Percentiles rank a stretch among this genome's conserved stretches.
Evolutionary conservation across 2,888 invertebrate genomes (phyloP).

Genomic region (Plebejus melissa): DNA sequence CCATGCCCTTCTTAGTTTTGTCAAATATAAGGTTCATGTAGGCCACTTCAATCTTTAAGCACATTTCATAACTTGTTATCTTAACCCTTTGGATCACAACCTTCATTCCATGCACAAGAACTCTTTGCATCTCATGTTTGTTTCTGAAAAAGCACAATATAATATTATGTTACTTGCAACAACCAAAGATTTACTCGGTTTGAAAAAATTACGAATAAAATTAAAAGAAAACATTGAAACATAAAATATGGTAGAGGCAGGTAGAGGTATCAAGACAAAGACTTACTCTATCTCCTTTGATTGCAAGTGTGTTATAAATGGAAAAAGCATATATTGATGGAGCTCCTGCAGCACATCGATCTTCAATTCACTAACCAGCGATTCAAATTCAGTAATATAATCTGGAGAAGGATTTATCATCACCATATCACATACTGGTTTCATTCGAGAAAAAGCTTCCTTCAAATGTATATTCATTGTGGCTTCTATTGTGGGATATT

Average conservation of each 20-base stretch:
- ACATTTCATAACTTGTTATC: conserved; percentile 71
- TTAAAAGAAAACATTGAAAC: background rate
- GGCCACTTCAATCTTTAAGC: conserved; percentile 75
- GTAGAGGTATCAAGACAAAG: conserved; percentile 3
- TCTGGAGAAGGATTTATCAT: conserved; percentile 66
- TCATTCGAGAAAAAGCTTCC: conserved; percentile 62
- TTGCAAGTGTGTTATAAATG: conserved; percentile 65
- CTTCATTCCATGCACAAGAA: conserved; percentile 71
- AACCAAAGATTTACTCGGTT: background rate
- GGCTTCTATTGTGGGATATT: conserved; percentile 27
- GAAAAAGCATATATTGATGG: conserved; percentile 75
- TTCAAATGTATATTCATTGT: conserved; percentile 57
- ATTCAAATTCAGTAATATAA: conserved; percentile 52
- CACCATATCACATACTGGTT: conserved; percentile 75
- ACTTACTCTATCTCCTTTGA: conserved; percentile 53
- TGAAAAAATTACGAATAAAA: background rate
- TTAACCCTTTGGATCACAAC: conserved; percentile 67
- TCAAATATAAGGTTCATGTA: conserved; percentile 79
- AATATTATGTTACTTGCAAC: background rate
- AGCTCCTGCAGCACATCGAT: conserved; percentile 67
- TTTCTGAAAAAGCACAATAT: conserved; percentile 43
- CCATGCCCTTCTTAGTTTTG: conserved; percentile 64
- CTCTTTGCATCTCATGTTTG: conserved; percentile 69
- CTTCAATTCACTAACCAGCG: conserved; percentile 54
- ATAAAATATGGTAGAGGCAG: background rate